Evolutionary conservation across 2,888 invertebrate species (phyloP).

Genomic region (Penaeus monodon): DNA sequence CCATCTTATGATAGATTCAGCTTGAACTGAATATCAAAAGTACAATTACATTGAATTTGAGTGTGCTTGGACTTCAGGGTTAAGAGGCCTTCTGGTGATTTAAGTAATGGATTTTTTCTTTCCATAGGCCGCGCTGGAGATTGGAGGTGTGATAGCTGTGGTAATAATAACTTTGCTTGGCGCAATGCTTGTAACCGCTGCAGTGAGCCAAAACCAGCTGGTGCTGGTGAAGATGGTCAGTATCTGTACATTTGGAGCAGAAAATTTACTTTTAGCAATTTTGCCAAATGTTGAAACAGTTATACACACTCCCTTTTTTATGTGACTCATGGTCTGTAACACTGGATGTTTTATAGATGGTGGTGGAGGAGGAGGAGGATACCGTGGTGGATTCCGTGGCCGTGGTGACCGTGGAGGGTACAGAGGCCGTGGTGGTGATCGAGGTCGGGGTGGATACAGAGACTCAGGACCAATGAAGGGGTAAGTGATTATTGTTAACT

Average conservation of each 20-base stretch:
- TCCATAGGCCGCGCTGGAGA: slow-evolving; percentile 83
- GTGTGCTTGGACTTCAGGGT: no score
- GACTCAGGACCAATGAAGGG: slow-evolving; percentile 65
- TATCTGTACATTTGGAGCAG: not conserved
- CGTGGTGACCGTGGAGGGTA: slow-evolving; percentile 70
- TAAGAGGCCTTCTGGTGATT: no score
- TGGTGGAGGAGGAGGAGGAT: slow-evolving; percentile 67
- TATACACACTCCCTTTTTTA: not conserved
- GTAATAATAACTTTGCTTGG: slow-evolving; percentile 95
- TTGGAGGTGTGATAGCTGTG: slow-evolving; percentile 90
- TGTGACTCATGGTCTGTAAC: not conserved
- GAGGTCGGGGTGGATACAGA: slow-evolving; percentile 66
- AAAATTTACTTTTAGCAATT: not conserved
- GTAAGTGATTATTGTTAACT: not conserved
- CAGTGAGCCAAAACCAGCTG: slow-evolving; percentile 79
- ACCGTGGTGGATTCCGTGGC: slow-evolving; percentile 69
- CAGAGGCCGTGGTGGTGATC: slow-evolving; percentile 66
- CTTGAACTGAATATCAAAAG: no score
- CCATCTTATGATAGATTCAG: no score
- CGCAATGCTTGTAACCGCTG: slow-evolving; percentile 92
- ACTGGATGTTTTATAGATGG: slow-evolving; percentile 37
- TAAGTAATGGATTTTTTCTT: no score
- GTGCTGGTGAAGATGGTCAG: slow-evolving; percentile 70
- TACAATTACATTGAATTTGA: no score
- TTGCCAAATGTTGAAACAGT: not conserved